Conservation (phyloP, 2,113 vertebrate genomes). For the Heteronetta atricapilla region DNA sequence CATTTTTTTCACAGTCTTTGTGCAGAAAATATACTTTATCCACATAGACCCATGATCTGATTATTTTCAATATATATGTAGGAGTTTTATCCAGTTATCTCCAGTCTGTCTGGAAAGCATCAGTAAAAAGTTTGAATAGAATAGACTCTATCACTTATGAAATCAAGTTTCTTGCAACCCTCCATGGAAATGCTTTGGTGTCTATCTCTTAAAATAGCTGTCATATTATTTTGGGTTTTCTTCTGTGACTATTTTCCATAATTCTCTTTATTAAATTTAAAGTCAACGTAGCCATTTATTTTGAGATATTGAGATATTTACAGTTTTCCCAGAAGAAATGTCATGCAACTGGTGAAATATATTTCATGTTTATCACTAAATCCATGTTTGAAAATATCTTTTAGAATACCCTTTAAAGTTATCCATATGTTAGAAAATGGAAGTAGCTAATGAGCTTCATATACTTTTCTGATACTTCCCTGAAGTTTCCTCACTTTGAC, state of each 20-base stretch:
- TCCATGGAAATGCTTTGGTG: background rate
- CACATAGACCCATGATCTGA: background rate
- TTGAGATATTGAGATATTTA: background rate
- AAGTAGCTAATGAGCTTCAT: background rate
- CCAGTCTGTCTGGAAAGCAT: background rate
- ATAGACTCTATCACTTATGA: background rate
- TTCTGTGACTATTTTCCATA: background rate
- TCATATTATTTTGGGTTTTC: background rate
- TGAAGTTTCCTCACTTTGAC: background rate
- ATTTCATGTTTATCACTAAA: background rate
- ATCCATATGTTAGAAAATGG: background rate
- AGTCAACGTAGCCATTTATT: background rate
- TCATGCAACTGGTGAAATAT: background rate
- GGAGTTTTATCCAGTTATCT: background rate
- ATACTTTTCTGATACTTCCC: background rate
- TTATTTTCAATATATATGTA: background rate
- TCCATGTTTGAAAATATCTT: background rate
- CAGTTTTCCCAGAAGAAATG: background rate
- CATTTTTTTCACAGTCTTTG: background rate
- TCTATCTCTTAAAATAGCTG: background rate
- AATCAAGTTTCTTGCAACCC: background rate
- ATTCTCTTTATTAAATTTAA: background rate
- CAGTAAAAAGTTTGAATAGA: background rate
- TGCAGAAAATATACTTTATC: background rate
- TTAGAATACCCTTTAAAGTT: background rate